Evolutionary conservation across 2,888 invertebrate species (phyloP).

Genomic region (Deilephila porcellus): DNA sequence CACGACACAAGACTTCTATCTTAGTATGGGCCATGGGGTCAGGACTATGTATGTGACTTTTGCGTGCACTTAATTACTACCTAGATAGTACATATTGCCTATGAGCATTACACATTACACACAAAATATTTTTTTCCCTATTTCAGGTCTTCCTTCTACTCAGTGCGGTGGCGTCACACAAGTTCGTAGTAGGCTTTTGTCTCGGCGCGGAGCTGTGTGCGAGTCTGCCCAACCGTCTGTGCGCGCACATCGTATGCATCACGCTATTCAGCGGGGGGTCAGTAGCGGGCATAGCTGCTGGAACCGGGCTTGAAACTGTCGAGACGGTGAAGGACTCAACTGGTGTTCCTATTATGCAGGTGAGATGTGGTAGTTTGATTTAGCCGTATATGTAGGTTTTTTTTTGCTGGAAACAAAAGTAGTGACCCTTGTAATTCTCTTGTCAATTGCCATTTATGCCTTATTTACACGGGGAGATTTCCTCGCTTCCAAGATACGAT

Average conservation of each 20-base stretch:
- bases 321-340: conserved; percentile 73
- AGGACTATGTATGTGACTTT: too few species aligned
- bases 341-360: conserved; percentile 87
- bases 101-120: too few species aligned
- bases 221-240: conserved; percentile 67
- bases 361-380: conserved; percentile 42
- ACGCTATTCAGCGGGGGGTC: conserved; percentile 88
- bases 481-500: too few species aligned
- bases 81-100: too few species aligned
- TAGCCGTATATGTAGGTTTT: too few species aligned
- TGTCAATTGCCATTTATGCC: too few species aligned
- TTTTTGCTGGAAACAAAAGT: too few species aligned
- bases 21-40: too few species aligned
- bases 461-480: too few species aligned
- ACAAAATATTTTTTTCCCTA: neutral
- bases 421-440: too few species aligned
- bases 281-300: conserved; percentile 87
- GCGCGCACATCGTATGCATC: conserved; percentile 85
- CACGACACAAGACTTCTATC: too few species aligned
- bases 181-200: conserved; percentile 92
- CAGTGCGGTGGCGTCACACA: conserved; percentile 91
- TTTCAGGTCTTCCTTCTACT: conserved; percentile 87
- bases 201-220: conserved; percentile 89
- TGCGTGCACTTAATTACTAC: too few species aligned
- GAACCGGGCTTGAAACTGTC: conserved; percentile 85